Evolutionary conservation across 2,888 invertebrate genomes (phyloP).

Genomic region (Stenotaenia linearis): DNA sequence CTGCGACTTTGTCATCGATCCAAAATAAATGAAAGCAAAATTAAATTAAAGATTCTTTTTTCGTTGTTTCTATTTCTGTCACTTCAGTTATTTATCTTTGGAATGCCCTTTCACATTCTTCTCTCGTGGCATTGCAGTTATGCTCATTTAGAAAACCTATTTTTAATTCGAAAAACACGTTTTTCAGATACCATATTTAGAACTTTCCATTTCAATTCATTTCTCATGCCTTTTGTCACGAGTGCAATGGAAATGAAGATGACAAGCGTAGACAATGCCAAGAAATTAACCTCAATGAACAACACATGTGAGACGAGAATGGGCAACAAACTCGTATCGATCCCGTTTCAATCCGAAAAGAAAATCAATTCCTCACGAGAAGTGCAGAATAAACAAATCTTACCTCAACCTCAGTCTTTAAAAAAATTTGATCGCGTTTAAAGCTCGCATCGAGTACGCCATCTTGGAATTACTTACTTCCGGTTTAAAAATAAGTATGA

Average conservation of each 20-base stretch:
- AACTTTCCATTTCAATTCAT: not conserved
- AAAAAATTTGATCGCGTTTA: too few species aligned
- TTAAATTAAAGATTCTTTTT: too few species aligned
- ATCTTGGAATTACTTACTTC: too few species aligned
- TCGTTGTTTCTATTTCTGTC: slow-evolving; percentile 3
- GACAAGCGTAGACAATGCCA: not conserved
- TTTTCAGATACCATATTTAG: not conserved
- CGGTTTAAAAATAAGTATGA: too few species aligned
- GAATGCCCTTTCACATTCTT: not conserved
- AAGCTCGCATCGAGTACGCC: too few species aligned
- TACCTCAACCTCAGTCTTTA: too few species aligned
- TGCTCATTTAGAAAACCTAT: slow-evolving; percentile 6
- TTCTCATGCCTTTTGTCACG: not conserved
- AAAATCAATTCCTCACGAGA: not conserved
- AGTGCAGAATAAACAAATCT: not conserved
- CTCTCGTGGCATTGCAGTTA: not conserved
- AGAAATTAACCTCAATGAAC: slow-evolving; percentile 14
- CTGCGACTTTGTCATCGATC: not conserved
- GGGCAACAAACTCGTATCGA: not conserved
- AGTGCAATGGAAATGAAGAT: not conserved
- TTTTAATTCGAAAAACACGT: not conserved
- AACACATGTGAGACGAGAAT: not conserved
- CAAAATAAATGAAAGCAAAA: not conserved
- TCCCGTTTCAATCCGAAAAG: not conserved
- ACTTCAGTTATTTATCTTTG: slow-evolving; percentile 16